phyloP scores from a whole-genome alignment of 2,797 vertebrate species.

The Sebastes matsubarae region DNA sequence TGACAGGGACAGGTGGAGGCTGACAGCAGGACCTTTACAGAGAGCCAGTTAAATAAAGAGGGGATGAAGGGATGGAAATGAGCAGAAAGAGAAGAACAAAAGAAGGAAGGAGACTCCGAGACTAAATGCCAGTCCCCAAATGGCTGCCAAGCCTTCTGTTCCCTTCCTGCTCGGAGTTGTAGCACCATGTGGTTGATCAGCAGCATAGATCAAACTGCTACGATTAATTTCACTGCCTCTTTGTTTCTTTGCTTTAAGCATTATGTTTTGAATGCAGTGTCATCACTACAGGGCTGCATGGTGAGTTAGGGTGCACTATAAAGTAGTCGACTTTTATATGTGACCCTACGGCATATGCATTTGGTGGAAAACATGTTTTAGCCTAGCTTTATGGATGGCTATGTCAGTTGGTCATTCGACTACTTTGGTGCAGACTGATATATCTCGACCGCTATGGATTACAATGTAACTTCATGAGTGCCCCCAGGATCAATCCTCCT shows the following conservation, averaged over 20 bases:
- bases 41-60: constrained; percentile 74
- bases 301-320: neutral
- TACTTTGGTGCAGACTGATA: neutral
- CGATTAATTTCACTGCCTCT: constrained; percentile 18
- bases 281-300: neutral
- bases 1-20: constrained; percentile 80
- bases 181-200: constrained; percentile 60
- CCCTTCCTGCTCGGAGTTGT: constrained; percentile 35
- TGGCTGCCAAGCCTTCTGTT: constrained; percentile 73
- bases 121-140: constrained; percentile 77
- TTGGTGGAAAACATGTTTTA: neutral
- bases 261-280: constrained; percentile 2
- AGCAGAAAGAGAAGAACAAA: constrained; percentile 70
- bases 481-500: neutral
- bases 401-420: neutral
- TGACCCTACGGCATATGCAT: neutral
- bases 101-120: constrained; percentile 57
- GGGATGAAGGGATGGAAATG: constrained; percentile 70
- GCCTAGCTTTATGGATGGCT: neutral
- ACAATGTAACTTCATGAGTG: neutral
- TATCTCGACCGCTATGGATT: neutral
- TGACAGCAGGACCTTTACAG: constrained; percentile 81
- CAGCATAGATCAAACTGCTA: constrained; percentile 32
- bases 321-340: neutral
- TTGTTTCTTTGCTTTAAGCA: constrained; percentile 20